Evolutionary conservation across 2,113 vertebrate genomes (phyloP), one percentile per base, ranked within the genome.

Genomic region (Protomyctophum bolini): DNA sequence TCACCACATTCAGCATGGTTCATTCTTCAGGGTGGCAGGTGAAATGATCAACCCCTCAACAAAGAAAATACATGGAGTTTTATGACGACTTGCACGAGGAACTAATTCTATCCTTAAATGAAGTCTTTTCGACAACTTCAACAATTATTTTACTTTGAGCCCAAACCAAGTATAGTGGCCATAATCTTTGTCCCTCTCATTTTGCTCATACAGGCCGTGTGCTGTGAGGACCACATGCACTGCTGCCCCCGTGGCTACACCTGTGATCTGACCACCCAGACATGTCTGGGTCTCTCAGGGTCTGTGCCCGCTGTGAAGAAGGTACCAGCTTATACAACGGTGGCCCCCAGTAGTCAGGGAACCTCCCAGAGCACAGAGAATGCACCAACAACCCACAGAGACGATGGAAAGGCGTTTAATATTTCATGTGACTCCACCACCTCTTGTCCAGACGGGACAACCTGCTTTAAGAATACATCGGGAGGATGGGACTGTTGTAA

Each of bases 201-300:
- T 12, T 51, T 41, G 0, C 33, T 41, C 33, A 41, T 41, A 41
- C 64, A 95, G 94, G 95, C 95, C 0, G 86, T 92, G 54, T 95
- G 94, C 77, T 96, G 95, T 80, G 41, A 83, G 0, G 94, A 95
- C 56, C 66, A 58, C 0, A 47, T 87, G 10, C 93, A 95, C 82
- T 95, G 94, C 83, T 95, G 94, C 63, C 94, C 94, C 0, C 81
- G 87, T 0, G 92, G 85, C 1, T 75, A 49, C 21, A 76, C 6
- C 14, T 95, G 94, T 45, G 90, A 94, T 58, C 15, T 91, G 58
- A 58, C 64, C 2, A 83, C 63, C 0, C 48, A 12, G 10, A 80
- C 66, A 6, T 94, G 94, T 57, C 58, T 89, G 0, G 60, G 68
- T 0, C 6, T 75, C 10, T 47, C 6, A 0, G 66, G 81, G 12